Conservation (phyloP, 2,113 vertebrate genomes). For the Austrofundulus limnaeus region DNA sequence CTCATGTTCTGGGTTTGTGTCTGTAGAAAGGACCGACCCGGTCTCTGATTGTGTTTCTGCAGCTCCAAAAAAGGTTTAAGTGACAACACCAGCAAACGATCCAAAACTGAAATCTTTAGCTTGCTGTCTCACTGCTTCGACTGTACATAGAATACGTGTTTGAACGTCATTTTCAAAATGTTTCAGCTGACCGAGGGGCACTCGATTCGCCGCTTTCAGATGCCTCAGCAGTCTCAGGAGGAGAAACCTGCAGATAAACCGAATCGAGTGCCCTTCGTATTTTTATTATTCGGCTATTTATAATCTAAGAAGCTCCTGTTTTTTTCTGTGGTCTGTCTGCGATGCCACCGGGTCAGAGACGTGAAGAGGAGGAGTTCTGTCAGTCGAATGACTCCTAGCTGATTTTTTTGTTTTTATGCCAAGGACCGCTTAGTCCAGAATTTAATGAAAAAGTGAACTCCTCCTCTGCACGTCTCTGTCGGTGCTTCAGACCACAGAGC, state of each 20-base stretch:
- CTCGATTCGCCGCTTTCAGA: conserved; percentile 39
- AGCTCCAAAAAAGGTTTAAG: background rate
- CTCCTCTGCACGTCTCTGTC: conserved; percentile 21
- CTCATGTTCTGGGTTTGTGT: too few species aligned
- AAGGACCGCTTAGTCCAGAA: conserved; percentile 37
- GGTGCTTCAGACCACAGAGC: conserved; percentile 58
- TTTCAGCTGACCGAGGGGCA: conserved; percentile 30
- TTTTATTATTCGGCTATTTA: conserved; percentile 62
- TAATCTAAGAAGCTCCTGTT: conserved; percentile 58
- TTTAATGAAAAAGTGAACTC: conserved; percentile 8
- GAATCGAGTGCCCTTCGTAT: conserved; percentile 43
- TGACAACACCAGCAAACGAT: conserved; percentile 47
- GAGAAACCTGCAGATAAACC: conserved; percentile 10
- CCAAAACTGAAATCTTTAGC: conserved; percentile 28
- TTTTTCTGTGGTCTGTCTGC: conserved; percentile 62
- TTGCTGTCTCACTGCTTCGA: conserved; percentile 55
- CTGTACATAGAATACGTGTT: conserved; percentile 50
- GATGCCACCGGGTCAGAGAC: conserved; percentile 43
- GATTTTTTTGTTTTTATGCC: conserved; percentile 28
- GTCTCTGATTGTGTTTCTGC: conserved; percentile 13
- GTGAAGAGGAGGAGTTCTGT: conserved; percentile 7
- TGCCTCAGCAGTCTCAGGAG: conserved; percentile 16
- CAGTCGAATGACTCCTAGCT: too few species aligned
- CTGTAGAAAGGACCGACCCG: too few species aligned
- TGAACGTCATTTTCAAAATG: conserved; percentile 42